Evolutionary conservation across 2,113 vertebrate species (phyloP), one percentile per base, ranked within the genome.

Genomic region (Halichoerus grypus): DNA sequence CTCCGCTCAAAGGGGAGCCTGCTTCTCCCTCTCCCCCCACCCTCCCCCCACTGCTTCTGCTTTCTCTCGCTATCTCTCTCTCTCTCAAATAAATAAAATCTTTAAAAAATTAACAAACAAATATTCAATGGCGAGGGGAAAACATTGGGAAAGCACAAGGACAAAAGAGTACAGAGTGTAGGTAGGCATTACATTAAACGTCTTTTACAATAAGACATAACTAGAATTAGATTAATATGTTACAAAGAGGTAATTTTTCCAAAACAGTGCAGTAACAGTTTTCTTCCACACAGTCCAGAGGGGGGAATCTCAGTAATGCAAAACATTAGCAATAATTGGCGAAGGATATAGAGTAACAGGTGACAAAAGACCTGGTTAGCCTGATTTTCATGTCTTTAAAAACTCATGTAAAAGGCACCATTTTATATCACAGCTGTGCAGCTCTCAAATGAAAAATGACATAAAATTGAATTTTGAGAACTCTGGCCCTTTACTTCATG

Each of bases 361-460:
- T 65, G 26, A 88, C 49, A 26, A 63, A 72, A 81, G 26, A 65
- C 16, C 81, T 16, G 3, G 11, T 46, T 57, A 94, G 51, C 13
- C 22, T 74, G 53, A 49, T 46, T 82, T 96, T 76, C 79, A 42
- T 46, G 55, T 77, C 39, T 82, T 93, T 80, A 57, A 97, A 96
- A 90, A 90, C 13, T 88, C 31, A 76, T 57, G 33, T 71, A 28
- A 91, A 95, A 91, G 33, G 8, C 13, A 74, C 11, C 4, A 24
- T 94, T 57, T 72, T 85, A 76, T 13, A 49, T 72, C 26, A 24
- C 36, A 82, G 82, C 12, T 11, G 1, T 81, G 76, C 7, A 81
- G 42, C 65, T 82, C 72, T 95, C 57, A 91, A 97, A 86, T 76
- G 51, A 92, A 97, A 97, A 92, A 49, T 49, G 42, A 95, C 61